Evolutionary conservation across 2,888 invertebrate species (phyloP).

Genomic region (Ophioninae sp.): DNA sequence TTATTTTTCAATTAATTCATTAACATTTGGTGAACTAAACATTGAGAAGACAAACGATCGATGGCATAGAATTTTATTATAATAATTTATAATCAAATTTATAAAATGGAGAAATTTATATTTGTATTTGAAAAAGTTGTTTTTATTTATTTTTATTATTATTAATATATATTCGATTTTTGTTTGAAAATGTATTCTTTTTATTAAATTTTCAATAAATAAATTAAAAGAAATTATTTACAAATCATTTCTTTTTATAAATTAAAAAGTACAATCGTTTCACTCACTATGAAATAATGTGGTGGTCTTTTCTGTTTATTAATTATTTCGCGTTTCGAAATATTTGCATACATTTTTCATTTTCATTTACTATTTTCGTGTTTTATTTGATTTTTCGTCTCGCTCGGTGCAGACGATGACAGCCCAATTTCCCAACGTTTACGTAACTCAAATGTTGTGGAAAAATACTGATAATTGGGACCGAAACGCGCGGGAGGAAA

Average conservation of each 20-base stretch:
- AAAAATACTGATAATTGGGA: constrained; percentile 31
- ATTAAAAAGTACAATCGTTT: too few relatives aligned
- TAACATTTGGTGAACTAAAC: not conserved
- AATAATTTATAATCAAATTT: not conserved
- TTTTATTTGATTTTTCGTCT: not conserved
- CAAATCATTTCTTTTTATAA: too few relatives aligned
- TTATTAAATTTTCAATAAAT: too few relatives aligned
- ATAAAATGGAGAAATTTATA: not conserved
- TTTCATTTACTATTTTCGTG: not conserved
- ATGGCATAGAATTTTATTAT: too few relatives aligned
- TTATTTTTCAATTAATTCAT: not conserved
- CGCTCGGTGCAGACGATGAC: constrained; percentile 2
- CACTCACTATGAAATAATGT: too few relatives aligned
- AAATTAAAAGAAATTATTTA: too few relatives aligned
- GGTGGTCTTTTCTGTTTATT: not conserved
- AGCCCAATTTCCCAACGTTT: constrained; percentile 3
- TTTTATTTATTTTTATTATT: too few relatives aligned
- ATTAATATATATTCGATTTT: too few relatives aligned
- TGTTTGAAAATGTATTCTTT: too few relatives aligned
- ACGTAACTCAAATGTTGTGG: constrained; percentile 27
- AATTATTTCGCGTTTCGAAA: not conserved
- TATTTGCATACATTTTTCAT: not conserved
- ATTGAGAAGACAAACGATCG: not conserved
- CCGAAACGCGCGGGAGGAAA: constrained; percentile 7
- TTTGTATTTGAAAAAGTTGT: not conserved